Evolutionary conservation across 2,888 invertebrate genomes (phyloP).

Genomic region (Parascotia fuliginaria): DNA sequence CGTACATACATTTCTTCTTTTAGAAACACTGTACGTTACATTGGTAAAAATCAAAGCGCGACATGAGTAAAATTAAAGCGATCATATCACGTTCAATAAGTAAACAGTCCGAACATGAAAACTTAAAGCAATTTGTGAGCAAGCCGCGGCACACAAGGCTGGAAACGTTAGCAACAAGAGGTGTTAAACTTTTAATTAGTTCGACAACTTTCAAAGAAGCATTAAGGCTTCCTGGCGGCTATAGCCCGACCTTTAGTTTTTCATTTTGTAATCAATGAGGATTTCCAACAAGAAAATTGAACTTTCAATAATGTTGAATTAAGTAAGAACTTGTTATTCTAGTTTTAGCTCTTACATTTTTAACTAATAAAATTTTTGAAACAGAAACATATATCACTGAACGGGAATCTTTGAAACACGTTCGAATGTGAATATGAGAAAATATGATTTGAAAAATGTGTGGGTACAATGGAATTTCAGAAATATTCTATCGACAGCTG

Average conservation of each 20-base stretch:
- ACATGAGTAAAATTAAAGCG: not conserved
- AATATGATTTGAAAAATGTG: conserved; percentile 53
- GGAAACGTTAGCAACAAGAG: conserved; percentile 65
- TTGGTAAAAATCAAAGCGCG: not conserved
- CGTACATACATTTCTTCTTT: not conserved
- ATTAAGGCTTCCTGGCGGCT: conserved; percentile 63
- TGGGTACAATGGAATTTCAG: conserved; percentile 51
- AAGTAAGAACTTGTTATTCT: not conserved
- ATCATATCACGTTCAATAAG: conserved; percentile 31
- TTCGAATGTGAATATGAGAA: conserved; percentile 30
- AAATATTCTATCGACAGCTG: conserved; percentile 71
- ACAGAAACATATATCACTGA: not conserved
- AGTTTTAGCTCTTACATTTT: not conserved
- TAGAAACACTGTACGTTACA: not conserved
- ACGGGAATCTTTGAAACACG: conserved; percentile 7
- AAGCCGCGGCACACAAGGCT: conserved; percentile 52
- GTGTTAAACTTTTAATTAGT: conserved; percentile 82
- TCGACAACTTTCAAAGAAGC: conserved; percentile 69
- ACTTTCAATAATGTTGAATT: conserved; percentile 6
- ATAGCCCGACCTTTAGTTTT: conserved; percentile 56
- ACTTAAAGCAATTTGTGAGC: conserved; percentile 61
- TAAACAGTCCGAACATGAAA: conserved; percentile 51
- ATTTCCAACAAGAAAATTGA: conserved; percentile 23
- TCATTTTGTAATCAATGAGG: conserved; percentile 48
- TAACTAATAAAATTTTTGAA: not conserved